Percentiles rank a stretch among this genome's conserved stretches.
Conservation (phyloP, 2,797 vertebrate species). For the Sternotherus odoratus region DNA sequence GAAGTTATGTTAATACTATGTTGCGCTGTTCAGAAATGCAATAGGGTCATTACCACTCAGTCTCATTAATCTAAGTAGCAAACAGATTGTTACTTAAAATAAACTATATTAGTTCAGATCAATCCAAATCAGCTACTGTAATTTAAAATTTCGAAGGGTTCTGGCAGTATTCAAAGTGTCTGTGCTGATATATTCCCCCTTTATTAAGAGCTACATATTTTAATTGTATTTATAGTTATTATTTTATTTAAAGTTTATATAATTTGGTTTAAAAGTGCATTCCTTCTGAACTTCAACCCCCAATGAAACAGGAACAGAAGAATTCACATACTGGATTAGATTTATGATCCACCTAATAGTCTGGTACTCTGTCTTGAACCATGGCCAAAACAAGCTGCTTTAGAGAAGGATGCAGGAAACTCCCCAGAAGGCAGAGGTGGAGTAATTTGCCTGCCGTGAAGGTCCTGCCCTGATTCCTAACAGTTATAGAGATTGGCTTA, state of each 20-base stretch:
- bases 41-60: neutral
- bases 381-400: neutral
- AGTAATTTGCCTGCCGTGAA: neutral
- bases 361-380: neutral
- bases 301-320: neutral
- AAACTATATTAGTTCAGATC: neutral
- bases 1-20: neutral
- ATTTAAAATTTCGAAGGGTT: neutral
- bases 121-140: neutral
- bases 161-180: neutral
- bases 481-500: neutral
- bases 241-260: neutral
- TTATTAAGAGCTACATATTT: neutral
- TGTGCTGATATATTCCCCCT: neutral
- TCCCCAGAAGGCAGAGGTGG: neutral
- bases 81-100: neutral
- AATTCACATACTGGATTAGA: neutral
- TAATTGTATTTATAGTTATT: neutral
- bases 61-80: neutral
- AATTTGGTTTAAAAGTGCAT: fast-evolving
- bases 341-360: neutral
- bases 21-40: neutral
- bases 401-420: neutral
- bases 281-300: neutral
- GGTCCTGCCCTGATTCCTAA: neutral